phyloP scores from a whole-genome alignment of 2,113 vertebrate species.

The Spilogale gracilis region DNA sequence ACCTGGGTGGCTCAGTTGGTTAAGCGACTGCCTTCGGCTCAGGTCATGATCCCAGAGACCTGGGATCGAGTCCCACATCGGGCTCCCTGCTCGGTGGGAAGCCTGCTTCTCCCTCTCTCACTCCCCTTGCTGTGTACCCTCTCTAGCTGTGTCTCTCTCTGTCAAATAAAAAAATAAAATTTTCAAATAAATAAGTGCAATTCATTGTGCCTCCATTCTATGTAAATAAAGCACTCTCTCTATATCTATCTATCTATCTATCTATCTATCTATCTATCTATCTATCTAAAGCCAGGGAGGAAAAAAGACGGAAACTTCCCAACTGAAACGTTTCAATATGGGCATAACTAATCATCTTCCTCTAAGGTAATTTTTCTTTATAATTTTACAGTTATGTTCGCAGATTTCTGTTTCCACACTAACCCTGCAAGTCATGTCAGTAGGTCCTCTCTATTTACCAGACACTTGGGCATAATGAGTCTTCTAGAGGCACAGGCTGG shows the following conservation, averaged over 20 bases:
- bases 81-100: too few species aligned
- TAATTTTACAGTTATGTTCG: constrained; percentile 42
- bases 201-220: neutral
- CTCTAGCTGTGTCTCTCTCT: too few species aligned
- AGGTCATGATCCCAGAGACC: too few species aligned
- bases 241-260: too few species aligned
- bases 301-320: neutral
- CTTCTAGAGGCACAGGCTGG: constrained; percentile 10
- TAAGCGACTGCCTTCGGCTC: too few species aligned
- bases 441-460: constrained; percentile 63
- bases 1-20: too few species aligned
- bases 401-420: constrained; percentile 42
- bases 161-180: too few species aligned
- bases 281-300: neutral
- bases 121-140: too few species aligned
- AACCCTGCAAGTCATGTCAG: neutral
- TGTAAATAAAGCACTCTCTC: neutral
- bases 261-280: too few species aligned
- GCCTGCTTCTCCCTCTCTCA: too few species aligned
- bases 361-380: neutral
- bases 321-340: neutral
- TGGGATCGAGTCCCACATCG: too few species aligned
- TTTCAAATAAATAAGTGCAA: neutral
- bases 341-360: constrained; percentile 19
- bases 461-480: constrained; percentile 35